These are phyloP conservation scores for Papilio elwesi DNA, from an alignment of 2,888 invertebrate genomes.

Conservation along the genomic window DNA sequence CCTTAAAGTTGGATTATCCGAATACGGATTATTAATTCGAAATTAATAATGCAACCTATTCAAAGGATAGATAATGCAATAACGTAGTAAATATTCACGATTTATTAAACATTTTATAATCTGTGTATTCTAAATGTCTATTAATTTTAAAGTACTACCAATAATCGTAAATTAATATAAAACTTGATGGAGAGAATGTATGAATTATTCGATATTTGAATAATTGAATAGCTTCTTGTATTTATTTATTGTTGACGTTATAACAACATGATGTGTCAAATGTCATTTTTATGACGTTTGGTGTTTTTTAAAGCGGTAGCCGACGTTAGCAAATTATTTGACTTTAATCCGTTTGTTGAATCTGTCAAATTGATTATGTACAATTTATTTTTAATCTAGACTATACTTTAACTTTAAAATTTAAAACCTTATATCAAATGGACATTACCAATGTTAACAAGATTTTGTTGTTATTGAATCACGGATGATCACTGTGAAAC, in stretches of 20 bases:
- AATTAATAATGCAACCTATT: background rate
- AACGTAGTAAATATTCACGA: conserved; percentile 1
- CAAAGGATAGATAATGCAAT: background rate
- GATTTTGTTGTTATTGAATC: too few relatives aligned
- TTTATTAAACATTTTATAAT: conserved; percentile 12
- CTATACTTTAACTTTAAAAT: too few relatives aligned
- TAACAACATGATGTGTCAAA: too few relatives aligned
- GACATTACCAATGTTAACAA: too few relatives aligned
- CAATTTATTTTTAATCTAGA: too few relatives aligned
- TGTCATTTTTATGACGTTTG: background rate
- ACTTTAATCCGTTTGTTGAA: too few relatives aligned
- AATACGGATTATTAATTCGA: background rate
- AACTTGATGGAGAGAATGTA: conserved; percentile 2
- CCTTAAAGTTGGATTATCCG: background rate
- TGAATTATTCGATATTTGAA: conserved; percentile 23
- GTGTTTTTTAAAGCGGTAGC: background rate
- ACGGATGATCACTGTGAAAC: too few relatives aligned
- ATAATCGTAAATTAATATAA: background rate
- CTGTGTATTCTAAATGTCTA: conserved; percentile 25
- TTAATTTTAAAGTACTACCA: conserved; percentile 2
- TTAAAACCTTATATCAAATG: too few relatives aligned
- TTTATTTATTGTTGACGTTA: background rate
- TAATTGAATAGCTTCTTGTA: background rate
- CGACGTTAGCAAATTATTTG: too few relatives aligned
- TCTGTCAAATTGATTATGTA: too few relatives aligned